These are phyloP conservation scores for Tarsius wallacei DNA, from an alignment of 2,797 vertebrate genomes.

Conservation along the genomic window DNA sequence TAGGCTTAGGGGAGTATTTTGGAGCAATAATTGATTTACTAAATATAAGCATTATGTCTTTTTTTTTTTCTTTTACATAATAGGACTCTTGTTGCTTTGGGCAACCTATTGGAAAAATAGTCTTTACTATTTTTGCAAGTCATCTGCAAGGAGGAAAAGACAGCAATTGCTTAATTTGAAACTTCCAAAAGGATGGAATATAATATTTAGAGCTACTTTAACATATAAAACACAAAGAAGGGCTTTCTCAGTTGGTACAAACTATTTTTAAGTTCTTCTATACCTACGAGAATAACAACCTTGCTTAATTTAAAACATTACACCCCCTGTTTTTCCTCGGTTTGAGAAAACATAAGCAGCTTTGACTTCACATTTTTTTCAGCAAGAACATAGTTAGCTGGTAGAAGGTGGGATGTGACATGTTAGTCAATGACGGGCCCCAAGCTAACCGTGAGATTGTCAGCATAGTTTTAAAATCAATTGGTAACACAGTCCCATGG, in stretches of 20 bases:
- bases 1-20: background rate
- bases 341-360: constrained; percentile 22
- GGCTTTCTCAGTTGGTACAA: constrained; percentile 19
- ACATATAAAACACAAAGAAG: background rate
- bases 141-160: background rate
- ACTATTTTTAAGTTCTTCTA: constrained; percentile 26
- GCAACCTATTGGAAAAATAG: background rate
- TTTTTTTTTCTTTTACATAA: background rate
- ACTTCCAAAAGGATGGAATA: constrained; percentile 1
- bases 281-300: background rate
- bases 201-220: constrained; percentile 37
- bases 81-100: constrained; percentile 39
- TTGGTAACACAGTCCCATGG: background rate
- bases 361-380: background rate
- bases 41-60: background rate
- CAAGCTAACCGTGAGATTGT: background rate
- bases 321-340: background rate
- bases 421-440: background rate
- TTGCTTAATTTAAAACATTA: constrained; percentile 40
- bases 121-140: constrained; percentile 38
- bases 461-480: constrained; percentile 11
- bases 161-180: constrained; percentile 16
- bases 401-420: background rate
- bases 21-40: background rate
- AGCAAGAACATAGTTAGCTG: background rate